These are phyloP conservation scores for Acrocera orbiculus DNA, from an alignment of 2,888 invertebrate genomes.

Conservation along the genomic window DNA sequence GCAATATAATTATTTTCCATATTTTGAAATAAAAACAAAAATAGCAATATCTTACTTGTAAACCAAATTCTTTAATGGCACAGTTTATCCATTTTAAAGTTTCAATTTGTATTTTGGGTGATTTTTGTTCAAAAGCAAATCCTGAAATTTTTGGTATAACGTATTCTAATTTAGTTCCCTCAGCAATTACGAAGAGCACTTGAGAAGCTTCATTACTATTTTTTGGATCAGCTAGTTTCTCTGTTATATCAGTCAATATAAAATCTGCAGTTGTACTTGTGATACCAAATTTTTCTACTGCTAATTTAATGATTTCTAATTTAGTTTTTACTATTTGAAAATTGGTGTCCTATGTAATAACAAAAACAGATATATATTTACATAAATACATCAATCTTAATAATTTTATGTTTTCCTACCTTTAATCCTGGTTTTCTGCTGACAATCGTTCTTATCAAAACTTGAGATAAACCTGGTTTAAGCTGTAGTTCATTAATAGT, in stretches of 20 bases:
- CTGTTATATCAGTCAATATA: conserved; percentile 62
- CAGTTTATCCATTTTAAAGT: conserved; percentile 60
- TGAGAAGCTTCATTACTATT: conserved; percentile 45
- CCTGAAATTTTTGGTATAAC: conserved; percentile 52
- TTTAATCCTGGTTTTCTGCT: conserved; percentile 68
- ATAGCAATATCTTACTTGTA: conserved; percentile 21
- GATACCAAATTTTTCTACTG: conserved; percentile 58
- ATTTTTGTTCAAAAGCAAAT: conserved; percentile 72
- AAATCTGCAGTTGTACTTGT: conserved; percentile 56
- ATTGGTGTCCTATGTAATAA: conserved; percentile 55
- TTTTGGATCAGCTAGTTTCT: conserved; percentile 71
- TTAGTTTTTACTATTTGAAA: conserved; percentile 76
- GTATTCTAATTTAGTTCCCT: conserved; percentile 57
- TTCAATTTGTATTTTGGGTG: conserved; percentile 80
- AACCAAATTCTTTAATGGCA: conserved; percentile 74
- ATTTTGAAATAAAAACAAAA: conserved; percentile 1
- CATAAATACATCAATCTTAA: conserved; percentile 16
- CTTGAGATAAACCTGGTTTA: conserved; percentile 51
- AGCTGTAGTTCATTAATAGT: conserved; percentile 43
- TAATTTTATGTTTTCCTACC: conserved; percentile 8
- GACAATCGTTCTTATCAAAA: conserved; percentile 51
- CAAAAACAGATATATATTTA: conserved; percentile 14
- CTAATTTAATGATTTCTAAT: conserved; percentile 57
- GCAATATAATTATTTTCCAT: conserved; percentile 16
- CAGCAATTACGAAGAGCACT: conserved; percentile 56